Percentiles rank a stretch among this genome's conserved stretches.
Evolutionary conservation across 2,888 invertebrate genomes (phyloP).

Genomic region (Gryllus longicercus): DNA sequence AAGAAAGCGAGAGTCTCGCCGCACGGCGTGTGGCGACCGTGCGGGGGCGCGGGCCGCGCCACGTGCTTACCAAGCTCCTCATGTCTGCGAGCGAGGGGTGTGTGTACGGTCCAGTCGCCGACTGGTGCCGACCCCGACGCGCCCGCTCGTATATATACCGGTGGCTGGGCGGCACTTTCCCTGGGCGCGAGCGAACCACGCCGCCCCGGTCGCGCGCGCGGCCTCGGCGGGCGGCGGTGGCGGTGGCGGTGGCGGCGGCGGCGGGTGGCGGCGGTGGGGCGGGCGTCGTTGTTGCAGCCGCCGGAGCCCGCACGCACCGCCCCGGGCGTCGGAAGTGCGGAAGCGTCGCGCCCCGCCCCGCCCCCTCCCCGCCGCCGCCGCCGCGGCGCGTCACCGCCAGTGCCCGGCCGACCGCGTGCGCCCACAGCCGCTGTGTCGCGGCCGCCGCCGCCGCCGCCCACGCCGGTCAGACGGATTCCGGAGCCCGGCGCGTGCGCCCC

Average conservation of each 20-base stretch:
- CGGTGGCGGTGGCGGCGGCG: neutral
- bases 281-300: neutral
- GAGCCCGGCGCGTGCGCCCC: neutral
- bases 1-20: too few species aligned
- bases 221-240: neutral
- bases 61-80: conserved; percentile 8
- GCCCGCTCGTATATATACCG: conserved; percentile 1
- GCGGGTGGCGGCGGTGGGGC: conserved; percentile 20
- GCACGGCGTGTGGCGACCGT: too few species aligned
- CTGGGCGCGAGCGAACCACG: neutral
- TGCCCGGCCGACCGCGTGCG: neutral
- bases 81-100: conserved; percentile 7
- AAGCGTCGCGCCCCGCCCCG: neutral
- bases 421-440: neutral
- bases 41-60: neutral
- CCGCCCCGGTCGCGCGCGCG: neutral
- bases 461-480: too few species aligned
- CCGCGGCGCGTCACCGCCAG: neutral
- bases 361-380: neutral
- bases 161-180: neutral
- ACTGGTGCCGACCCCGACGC: conserved; percentile 1
- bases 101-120: neutral
- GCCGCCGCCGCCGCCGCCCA: neutral
- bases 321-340: neutral
- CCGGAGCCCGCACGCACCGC: conserved; percentile 18